These are phyloP conservation scores for Drosophila bocqueti DNA, from an alignment of 1,140 invertebrate genomes.

Conservation along the genomic window DNA sequence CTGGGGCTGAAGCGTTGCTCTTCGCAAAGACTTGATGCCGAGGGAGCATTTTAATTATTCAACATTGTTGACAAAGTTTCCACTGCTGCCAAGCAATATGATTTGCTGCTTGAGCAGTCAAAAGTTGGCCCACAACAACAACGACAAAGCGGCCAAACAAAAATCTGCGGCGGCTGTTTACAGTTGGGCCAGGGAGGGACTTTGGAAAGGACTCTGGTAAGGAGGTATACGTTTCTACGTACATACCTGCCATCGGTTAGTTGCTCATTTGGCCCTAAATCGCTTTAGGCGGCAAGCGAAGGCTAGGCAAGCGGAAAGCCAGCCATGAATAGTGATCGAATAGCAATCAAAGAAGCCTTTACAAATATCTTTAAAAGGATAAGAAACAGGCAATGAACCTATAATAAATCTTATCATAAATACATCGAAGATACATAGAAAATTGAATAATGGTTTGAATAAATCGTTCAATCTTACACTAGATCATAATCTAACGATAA, in stretches of 20 bases:
- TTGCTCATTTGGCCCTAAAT: slow-evolving; percentile 35
- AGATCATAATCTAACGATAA: background rate
- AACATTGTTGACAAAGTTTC: slow-evolving; percentile 84
- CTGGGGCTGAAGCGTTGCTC: slow-evolving; percentile 33
- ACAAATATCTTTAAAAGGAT: background rate
- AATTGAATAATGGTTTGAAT: no score
- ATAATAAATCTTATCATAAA: no score
- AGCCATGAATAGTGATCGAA: slow-evolving; percentile 16
- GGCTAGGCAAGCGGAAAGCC: background rate
- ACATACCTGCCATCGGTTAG: slow-evolving; percentile 21
- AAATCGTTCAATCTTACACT: no score
- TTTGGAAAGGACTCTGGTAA: background rate
- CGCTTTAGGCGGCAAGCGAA: slow-evolving; percentile 6
- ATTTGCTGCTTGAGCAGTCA: slow-evolving; percentile 82
- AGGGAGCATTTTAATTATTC: slow-evolving; percentile 84
- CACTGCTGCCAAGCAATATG: slow-evolving; percentile 66
- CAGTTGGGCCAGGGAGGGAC: background rate
- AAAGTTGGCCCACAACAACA: slow-evolving; percentile 53
- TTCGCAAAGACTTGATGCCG: slow-evolving; percentile 66
- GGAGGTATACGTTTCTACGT: background rate
- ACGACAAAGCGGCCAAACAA: slow-evolving; percentile 19
- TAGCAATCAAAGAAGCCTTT: slow-evolving; percentile 8
- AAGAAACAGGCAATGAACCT: no score
- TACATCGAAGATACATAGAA: no score
- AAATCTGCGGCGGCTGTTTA: slow-evolving; percentile 24